These are phyloP conservation scores for Aethina tumida DNA, from an alignment of 1,140 invertebrate genomes.

Conservation along the genomic window DNA sequence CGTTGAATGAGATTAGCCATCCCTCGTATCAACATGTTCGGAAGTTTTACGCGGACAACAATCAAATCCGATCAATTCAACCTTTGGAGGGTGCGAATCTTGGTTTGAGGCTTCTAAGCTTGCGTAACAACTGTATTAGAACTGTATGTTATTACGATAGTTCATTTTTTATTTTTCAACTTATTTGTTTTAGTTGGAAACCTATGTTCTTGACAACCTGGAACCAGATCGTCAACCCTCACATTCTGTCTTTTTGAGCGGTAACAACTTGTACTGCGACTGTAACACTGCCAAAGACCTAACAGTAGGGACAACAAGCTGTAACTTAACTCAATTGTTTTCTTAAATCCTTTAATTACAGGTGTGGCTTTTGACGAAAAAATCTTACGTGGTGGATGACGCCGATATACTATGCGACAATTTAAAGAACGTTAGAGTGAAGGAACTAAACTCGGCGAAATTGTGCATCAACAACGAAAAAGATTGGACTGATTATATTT, in stretches of 20 bases:
- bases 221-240: slow-evolving; percentile 57
- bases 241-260: slow-evolving; percentile 52
- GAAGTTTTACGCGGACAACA: slow-evolving; percentile 63
- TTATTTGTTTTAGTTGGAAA: slow-evolving; percentile 51
- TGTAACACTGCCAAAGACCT: slow-evolving; percentile 67
- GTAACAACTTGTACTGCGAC: slow-evolving; percentile 65
- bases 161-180: slow-evolving; percentile 1
- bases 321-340: too few relatives aligned
- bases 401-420: slow-evolving; percentile 62
- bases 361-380: slow-evolving; percentile 58
- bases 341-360: too few relatives aligned
- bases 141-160: slow-evolving; percentile 45
- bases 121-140: slow-evolving; percentile 63
- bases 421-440: slow-evolving; percentile 52
- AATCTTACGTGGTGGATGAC: slow-evolving; percentile 58
- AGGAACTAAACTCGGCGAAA: slow-evolving; percentile 58
- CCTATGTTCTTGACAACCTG: slow-evolving; percentile 54
- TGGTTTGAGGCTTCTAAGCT: slow-evolving; percentile 59
- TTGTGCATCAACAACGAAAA: slow-evolving; percentile 63
- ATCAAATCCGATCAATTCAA: slow-evolving; percentile 63
- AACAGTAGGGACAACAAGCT: slow-evolving; percentile 48
- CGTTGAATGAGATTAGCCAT: slow-evolving; percentile 55
- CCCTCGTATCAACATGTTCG: slow-evolving; percentile 56
- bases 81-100: slow-evolving; percentile 70
- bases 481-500: slow-evolving; percentile 81